phyloP scores from a whole-genome alignment of 1,140 invertebrate species.

The Pissodes strobi region DNA sequence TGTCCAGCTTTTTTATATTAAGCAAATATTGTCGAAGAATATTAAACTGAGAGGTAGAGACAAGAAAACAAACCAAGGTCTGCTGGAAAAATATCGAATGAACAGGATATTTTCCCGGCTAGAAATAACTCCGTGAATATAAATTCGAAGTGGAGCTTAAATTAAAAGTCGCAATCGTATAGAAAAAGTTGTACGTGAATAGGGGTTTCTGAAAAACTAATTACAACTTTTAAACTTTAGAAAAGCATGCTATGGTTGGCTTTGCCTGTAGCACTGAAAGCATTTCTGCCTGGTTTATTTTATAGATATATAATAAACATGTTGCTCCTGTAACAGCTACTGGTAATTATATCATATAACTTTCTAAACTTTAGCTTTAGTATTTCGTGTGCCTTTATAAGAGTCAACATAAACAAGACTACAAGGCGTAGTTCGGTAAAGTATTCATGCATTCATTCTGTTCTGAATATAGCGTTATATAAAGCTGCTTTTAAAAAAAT shows the following conservation, averaged over 20 bases:
- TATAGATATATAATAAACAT: conserved; percentile 35
- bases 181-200: conserved; percentile 48
- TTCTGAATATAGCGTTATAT: no score
- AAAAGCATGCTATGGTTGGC: conserved; percentile 44
- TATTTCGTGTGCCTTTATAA: no score
- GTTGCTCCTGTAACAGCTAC: conserved; percentile 20
- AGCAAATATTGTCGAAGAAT: conserved; percentile 18
- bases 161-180: conserved; percentile 52
- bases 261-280: conserved; percentile 43
- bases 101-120: conserved; percentile 53
- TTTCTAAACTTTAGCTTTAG: conserved; percentile 5
- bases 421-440: no score
- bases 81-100: conserved; percentile 50
- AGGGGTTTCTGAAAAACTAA: conserved; percentile 52
- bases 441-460: no score
- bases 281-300: conserved; percentile 32
- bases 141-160: conserved; percentile 50
- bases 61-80: conserved; percentile 47
- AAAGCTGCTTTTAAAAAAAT: no score
- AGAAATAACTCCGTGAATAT: conserved; percentile 52
- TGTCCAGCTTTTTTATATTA: conserved; percentile 12
- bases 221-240: conserved; percentile 54
- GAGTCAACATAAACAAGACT: no score
- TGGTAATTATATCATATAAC: conserved; percentile 23
- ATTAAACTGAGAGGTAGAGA: conserved; percentile 36